Evolutionary conservation across 2,888 invertebrate genomes (phyloP).

Genomic region (Chironomus riparius): DNA sequence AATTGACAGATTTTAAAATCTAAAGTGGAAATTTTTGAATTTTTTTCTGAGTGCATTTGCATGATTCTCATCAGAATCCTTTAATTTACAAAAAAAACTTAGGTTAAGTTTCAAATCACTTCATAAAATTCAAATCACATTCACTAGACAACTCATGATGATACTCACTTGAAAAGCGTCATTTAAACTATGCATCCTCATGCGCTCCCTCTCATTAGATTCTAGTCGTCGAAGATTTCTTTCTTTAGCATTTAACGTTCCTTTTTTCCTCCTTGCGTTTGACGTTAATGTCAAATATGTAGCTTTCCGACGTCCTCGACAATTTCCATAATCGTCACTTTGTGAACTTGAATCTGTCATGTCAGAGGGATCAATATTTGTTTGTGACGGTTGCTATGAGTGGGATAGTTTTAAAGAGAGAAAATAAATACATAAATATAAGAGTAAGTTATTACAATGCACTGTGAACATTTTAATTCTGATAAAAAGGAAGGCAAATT

Average conservation of each 20-base stretch:
- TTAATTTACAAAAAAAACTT: too few species aligned
- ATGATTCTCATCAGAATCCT: too few species aligned
- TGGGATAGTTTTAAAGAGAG: background rate
- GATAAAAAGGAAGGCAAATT: background rate
- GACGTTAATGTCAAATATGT: conserved; percentile 37
- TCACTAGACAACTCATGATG: background rate
- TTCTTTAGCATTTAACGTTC: conserved; percentile 72
- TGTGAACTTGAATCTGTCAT: conserved; percentile 42
- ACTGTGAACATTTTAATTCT: too few species aligned
- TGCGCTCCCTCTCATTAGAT: conserved; percentile 83
- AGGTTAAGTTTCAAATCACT: too few species aligned
- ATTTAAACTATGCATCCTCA: conserved; percentile 87
- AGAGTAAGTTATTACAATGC: background rate
- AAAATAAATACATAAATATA: background rate
- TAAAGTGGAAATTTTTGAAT: too few species aligned
- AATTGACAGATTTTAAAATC: too few species aligned
- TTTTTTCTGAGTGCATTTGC: too few species aligned
- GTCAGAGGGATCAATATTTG: conserved; percentile 31
- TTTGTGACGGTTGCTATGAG: background rate
- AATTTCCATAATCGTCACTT: conserved; percentile 42
- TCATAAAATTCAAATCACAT: background rate
- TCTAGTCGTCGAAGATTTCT: conserved; percentile 77
- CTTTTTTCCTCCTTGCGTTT: conserved; percentile 52
- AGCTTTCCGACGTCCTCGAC: conserved; percentile 32
- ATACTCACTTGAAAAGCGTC: conserved; percentile 73